Conservation (phyloP, 2,797 vertebrate species). For the Peromyscus aztecus region DNA sequence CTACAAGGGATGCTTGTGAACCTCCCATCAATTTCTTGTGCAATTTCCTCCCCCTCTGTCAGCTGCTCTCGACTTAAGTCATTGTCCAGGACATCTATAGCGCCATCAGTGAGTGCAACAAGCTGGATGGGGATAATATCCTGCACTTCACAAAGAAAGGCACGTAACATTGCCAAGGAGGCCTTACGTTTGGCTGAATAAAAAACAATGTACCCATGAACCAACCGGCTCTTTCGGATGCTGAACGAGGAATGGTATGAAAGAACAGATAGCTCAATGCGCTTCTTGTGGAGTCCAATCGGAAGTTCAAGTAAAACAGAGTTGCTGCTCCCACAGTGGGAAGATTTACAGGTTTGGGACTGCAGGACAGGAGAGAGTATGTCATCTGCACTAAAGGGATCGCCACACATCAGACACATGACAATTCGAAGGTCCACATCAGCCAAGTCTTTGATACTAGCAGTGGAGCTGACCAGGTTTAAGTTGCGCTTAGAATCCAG, state of each 20-base stretch:
- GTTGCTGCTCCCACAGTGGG: constrained; percentile 88
- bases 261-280: constrained; percentile 93
- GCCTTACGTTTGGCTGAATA: constrained; percentile 95
- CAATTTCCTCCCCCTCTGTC: constrained; percentile 95
- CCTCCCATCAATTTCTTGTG: constrained; percentile 95
- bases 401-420: constrained; percentile 98
- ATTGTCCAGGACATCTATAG: constrained; percentile 92
- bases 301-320: constrained; percentile 93
- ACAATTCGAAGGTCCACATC: constrained; percentile 95
- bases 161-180: constrained; percentile 96
- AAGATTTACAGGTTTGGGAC: constrained; percentile 92
- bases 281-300: constrained; percentile 92
- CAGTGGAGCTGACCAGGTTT: constrained; percentile 88
- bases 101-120: constrained; percentile 93
- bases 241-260: constrained; percentile 98
- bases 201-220: constrained; percentile 96
- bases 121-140: constrained; percentile 97
- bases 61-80: constrained; percentile 94
- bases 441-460: constrained; percentile 91
- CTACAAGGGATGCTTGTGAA: constrained; percentile 93
- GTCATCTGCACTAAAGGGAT: constrained; percentile 94
- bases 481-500: constrained; percentile 93
- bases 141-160: constrained; percentile 98
- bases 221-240: constrained; percentile 94
- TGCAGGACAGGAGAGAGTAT: constrained; percentile 94